Conservation (phyloP, 2,888 invertebrate species). For the Napeogenes inachia region DNA sequence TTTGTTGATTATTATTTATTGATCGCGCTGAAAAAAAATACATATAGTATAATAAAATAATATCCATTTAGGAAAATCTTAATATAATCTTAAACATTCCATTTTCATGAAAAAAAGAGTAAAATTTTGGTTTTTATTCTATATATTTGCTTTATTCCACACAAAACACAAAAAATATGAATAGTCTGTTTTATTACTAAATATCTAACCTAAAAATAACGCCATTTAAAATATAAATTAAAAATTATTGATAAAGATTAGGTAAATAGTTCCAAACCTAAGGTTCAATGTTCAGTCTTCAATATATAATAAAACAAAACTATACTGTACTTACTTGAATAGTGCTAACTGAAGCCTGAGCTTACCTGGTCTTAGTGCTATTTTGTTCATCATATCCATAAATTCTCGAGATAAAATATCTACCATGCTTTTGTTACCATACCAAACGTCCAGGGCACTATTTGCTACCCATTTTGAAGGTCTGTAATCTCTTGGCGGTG, state of each 20-base stretch:
- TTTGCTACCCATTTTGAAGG: constrained; percentile 55
- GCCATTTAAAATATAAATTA: no score
- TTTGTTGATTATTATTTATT: constrained; percentile 2
- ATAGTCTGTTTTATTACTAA: no score
- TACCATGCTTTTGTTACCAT: constrained; percentile 53
- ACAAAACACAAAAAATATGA: no score
- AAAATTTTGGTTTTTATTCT: no score
- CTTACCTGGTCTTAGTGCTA: constrained; percentile 48
- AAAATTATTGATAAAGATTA: background rate
- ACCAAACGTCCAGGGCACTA: constrained; percentile 59
- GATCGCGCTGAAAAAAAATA: constrained; percentile 28
- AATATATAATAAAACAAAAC: background rate
- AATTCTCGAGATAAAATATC: constrained; percentile 54
- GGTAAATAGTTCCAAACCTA: background rate
- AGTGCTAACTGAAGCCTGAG: constrained; percentile 6
- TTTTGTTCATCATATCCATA: constrained; percentile 43
- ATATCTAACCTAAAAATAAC: no score
- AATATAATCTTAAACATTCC: no score
- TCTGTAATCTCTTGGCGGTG: constrained; percentile 41
- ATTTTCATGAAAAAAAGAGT: no score
- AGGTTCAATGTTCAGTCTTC: background rate
- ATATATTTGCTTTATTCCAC: no score
- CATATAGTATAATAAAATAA: background rate
- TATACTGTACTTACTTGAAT: background rate
- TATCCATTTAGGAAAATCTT: no score